These are phyloP conservation scores for Himantopus leucocephalus DNA, from an alignment of 2,113 vertebrate genomes.

Conservation along the genomic window DNA sequence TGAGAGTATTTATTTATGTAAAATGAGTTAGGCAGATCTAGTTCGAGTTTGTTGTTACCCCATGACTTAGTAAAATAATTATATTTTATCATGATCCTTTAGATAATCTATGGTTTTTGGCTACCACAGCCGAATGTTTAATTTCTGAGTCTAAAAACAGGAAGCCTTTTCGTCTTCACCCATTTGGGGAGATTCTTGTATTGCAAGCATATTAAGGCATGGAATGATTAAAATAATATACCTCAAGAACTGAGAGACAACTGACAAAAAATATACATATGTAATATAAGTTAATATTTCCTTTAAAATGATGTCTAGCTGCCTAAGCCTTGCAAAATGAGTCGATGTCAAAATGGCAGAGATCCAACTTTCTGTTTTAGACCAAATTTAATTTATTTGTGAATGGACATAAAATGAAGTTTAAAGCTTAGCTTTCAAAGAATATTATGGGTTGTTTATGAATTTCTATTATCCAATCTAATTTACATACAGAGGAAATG, in stretches of 20 bases:
- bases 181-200: conserved; percentile 82
- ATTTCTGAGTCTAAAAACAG: conserved; percentile 84
- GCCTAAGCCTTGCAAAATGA: conserved; percentile 96
- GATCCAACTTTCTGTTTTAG: conserved; percentile 85
- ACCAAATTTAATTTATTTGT: conserved; percentile 85
- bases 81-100: conserved; percentile 74
- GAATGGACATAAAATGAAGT: conserved; percentile 88
- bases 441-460: conserved; percentile 87
- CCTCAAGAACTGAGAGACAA: conserved; percentile 95
- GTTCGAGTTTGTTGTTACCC: conserved; percentile 70
- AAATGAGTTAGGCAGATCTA: conserved; percentile 82
- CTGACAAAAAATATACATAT: conserved; percentile 93
- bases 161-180: conserved; percentile 77
- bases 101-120: conserved; percentile 88
- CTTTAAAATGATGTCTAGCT: conserved; percentile 97
- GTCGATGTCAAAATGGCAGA: conserved; percentile 82
- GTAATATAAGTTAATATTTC: conserved; percentile 97
- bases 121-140: conserved; percentile 90
- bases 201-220: conserved; percentile 98
- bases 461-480: conserved; percentile 94
- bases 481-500: conserved; percentile 96
- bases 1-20: conserved; percentile 90
- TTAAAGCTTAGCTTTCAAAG: conserved; percentile 96
- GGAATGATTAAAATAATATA: conserved; percentile 99
- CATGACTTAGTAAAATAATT: conserved; percentile 80